Conservation (phyloP, 1,140 invertebrate genomes). For the Zaprionus davidi region DNA sequence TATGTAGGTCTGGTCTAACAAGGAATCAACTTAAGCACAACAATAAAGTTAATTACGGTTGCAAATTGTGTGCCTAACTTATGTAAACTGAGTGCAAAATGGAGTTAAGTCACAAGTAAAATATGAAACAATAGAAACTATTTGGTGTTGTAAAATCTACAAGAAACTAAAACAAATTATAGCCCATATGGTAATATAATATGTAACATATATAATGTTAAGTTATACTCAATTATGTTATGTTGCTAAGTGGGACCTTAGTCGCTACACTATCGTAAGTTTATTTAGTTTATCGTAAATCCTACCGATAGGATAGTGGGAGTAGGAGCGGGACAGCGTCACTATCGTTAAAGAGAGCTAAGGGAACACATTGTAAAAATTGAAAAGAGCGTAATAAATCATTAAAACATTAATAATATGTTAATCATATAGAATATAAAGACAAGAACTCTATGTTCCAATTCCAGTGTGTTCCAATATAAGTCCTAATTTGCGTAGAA, state of each 20-base stretch:
- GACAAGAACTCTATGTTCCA: background rate
- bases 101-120: background rate
- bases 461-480: background rate
- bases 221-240: no score
- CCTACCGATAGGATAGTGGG: no score
- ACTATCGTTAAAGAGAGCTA: no score
- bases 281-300: no score
- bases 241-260: no score
- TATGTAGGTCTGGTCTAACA: background rate
- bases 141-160: background rate
- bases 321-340: no score
- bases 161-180: background rate
- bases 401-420: background rate
- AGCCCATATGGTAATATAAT: background rate
- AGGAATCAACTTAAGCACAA: background rate
- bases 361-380: no score
- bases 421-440: background rate
- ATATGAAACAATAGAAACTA: background rate
- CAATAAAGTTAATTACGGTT: constrained; percentile 21
- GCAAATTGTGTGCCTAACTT: background rate
- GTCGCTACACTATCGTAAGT: no score
- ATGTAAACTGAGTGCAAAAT: background rate
- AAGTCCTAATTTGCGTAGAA: background rate
- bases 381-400: no score
- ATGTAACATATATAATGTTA: background rate